Percentiles rank a stretch among this genome's conserved stretches.
phyloP scores from a whole-genome alignment of 2,113 vertebrate species.

The Dolichotis patagonum region DNA sequence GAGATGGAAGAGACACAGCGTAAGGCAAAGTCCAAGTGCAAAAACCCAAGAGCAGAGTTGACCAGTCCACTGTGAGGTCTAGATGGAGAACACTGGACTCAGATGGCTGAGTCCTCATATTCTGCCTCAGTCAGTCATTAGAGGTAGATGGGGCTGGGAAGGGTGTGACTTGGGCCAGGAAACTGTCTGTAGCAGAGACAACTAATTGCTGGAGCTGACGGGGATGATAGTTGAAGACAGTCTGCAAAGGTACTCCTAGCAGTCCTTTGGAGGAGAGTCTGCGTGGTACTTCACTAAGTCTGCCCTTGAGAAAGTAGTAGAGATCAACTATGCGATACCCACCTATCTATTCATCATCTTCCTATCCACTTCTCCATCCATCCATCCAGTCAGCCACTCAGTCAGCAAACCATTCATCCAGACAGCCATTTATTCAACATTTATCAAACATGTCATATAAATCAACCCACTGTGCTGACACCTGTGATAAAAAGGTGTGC shows the following conservation, averaged over 20 bases:
- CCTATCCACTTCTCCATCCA: neutral
- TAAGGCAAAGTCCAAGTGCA: neutral
- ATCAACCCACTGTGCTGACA: neutral
- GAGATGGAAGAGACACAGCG: neutral
- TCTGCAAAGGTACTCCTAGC: neutral
- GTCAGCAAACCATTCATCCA: neutral
- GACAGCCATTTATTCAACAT: neutral
- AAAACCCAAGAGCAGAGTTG: neutral
- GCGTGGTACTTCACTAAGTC: neutral
- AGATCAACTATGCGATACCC: neutral
- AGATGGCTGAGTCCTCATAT: neutral
- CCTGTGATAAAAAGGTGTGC: neutral
- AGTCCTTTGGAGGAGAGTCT: neutral
- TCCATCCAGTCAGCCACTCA: neutral
- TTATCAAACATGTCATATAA: neutral
- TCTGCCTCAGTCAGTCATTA: no score
- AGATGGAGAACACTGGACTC: neutral
- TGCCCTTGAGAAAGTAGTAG: slow-evolving; percentile 1
- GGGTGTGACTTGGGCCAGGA: neutral
- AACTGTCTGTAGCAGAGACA: neutral
- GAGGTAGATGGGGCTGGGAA: neutral
- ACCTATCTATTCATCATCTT: neutral
- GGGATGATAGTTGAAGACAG: neutral
- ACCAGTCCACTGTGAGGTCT: neutral
- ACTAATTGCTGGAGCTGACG: neutral